A percentile compares a stretch with the other conserved stretches of the same genome.
These are phyloP conservation scores for Phenganax marumi DNA, from an alignment of 92 coral and sea anemone genomes.

Conservation along the genomic window DNA sequence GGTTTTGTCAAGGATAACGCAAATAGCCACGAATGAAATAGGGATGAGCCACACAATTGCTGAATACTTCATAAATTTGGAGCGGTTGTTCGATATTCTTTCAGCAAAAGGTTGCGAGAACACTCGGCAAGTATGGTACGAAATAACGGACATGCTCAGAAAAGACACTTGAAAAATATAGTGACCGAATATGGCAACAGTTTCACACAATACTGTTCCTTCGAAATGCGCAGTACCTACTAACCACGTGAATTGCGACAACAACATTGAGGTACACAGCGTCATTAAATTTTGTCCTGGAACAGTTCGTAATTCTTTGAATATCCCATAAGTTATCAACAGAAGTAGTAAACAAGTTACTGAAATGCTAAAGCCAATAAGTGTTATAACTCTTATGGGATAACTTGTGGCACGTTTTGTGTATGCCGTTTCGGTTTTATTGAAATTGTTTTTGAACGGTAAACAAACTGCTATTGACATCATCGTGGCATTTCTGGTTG, in stretches of 20 bases:
- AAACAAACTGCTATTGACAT: neutral
- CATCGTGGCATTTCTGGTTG: neutral
- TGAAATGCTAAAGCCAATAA: slow-evolving; percentile 38
- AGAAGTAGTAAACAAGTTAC: slow-evolving; percentile 26
- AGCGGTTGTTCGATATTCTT: neutral
- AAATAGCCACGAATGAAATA: slow-evolving; percentile 46
- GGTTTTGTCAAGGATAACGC: slow-evolving; percentile 61
- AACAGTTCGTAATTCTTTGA: slow-evolving; percentile 44
- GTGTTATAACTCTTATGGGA: slow-evolving; percentile 19
- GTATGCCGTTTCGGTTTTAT: neutral
- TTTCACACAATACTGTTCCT: neutral
- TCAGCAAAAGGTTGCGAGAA: slow-evolving; percentile 19
- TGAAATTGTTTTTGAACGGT: neutral
- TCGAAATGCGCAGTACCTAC: neutral
- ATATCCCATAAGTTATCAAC: slow-evolving; percentile 34
- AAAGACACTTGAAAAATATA: slow-evolving; percentile 28
- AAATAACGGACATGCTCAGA: slow-evolving; percentile 44
- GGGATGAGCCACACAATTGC: slow-evolving; percentile 64
- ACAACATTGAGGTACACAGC: slow-evolving; percentile 3
- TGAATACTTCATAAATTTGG: slow-evolving; percentile 41
- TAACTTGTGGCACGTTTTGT: neutral
- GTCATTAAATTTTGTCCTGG: slow-evolving; percentile 50
- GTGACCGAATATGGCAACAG: slow-evolving; percentile 35
- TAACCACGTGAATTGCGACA: neutral
- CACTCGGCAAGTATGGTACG: slow-evolving; percentile 48